phyloP scores from a whole-genome alignment of 2,797 vertebrate genomes.

The Meriones psammophilus region DNA sequence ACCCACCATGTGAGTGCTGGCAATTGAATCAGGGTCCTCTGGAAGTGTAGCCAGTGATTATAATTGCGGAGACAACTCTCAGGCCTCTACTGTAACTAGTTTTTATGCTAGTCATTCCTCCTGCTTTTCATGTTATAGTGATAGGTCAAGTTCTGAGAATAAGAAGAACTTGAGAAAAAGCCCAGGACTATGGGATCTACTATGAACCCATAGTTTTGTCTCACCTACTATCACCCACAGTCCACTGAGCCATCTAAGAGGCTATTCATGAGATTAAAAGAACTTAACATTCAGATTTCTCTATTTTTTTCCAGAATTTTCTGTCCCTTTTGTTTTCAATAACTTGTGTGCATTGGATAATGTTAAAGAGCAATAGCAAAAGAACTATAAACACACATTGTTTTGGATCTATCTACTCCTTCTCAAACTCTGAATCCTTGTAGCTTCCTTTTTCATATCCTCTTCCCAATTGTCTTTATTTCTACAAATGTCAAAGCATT shows the following conservation, averaged over 20 bases:
- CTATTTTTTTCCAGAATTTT: background rate
- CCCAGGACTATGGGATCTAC: accelerated
- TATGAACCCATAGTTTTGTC: background rate
- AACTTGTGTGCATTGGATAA: accelerated
- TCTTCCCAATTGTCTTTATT: background rate
- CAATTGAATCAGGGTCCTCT: background rate
- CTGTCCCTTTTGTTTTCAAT: background rate
- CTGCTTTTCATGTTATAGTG: background rate
- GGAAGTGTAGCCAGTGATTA: background rate
- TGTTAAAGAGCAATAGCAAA: background rate
- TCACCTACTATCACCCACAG: background rate
- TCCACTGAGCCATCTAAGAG: background rate
- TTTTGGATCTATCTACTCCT: background rate
- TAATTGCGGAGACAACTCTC: no score
- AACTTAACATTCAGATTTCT: background rate
- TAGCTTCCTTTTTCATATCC: background rate
- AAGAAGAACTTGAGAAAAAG: background rate
- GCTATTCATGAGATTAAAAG: background rate
- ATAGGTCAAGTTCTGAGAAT: background rate
- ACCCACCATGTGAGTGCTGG: background rate
- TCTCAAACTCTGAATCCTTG: background rate
- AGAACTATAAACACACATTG: background rate
- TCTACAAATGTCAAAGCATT: background rate
- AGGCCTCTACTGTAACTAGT: background rate
- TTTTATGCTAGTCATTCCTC: background rate